Evolutionary conservation across 30 jellyfish, hydroid and myxozoan genomes (phyloP), one percentile per base, ranked within the genome.

Genomic region (Turritopsis rubra): DNA sequence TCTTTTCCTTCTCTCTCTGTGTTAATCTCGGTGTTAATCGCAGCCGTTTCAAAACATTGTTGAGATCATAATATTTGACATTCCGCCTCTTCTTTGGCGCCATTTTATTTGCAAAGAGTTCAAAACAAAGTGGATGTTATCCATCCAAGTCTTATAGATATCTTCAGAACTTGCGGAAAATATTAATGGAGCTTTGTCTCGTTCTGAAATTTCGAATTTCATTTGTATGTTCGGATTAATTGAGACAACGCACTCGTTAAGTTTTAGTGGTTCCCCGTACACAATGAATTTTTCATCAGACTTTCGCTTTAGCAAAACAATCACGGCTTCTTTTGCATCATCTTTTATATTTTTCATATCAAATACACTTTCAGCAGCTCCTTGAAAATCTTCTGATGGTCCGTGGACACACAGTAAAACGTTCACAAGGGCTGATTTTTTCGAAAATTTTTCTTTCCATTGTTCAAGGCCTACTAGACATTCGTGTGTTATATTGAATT

Each of bases 61-160:
- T 22, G 76, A 79, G 18, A 91, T 86, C 98, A 91, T 91, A 66
- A 91, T 91, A 70, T 91, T 91, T 16, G 98, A 91, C 90, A 82
- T 84, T 19, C 94, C 98, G 81, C 85, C 82, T 21, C 98, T 87
- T 23, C 98, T 84, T 20, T 29, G 41, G 79, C 98, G 73, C 98
- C 98, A 91, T 68, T 54, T 53, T 80, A 88, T 95, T 8, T 78
- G 19, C 29, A 83, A 89, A 54, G 82, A 89, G 25, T 84, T 80
- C 17, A 92, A 75, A 26, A 84, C 74, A 30, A 31, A 87, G 60
- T 75, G 52, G 83, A 91, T 22, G 73, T 66, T 53, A 29, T 75
- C 53, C 18, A 68, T 89, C 98, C 98, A 91, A 22, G 68, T 79
- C 31, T 71, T 74, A 81, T 83, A 73, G 21, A 76, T 72, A 28